Evolutionary conservation across 2,888 invertebrate species (phyloP), one percentile per base, ranked within the genome.

Genomic region (Epicampocera succincta): DNA sequence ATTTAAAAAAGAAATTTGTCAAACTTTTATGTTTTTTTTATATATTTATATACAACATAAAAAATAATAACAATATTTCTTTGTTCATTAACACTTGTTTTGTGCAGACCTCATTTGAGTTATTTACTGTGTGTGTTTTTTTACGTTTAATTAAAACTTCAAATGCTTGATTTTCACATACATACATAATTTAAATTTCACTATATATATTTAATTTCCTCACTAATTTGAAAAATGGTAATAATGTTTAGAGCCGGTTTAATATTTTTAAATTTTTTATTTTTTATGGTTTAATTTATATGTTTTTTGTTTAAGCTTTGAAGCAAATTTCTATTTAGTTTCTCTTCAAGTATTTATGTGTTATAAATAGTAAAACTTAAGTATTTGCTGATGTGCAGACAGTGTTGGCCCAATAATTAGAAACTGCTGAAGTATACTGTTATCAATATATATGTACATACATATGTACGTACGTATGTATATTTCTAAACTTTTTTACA

Each of bases 121-220:
- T 33, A 33, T 33, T 33, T 33, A 8, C 33, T 33, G 33, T 1
- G 1, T 3, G 5, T 8, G 3, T 5, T 33, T 33, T 33, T 33
- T 33, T 33, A 12, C 11, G 3, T 69, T 48, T 21, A 19, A 46
- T 58, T 69, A 13, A 48, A 40, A 60, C 17, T 71, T 38, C 15
- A 12, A 40, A 58, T 38, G 12, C 40, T 48, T 25, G 54, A 44
- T 63, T 73, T 63, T 73, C 73, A n/a, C n/a, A n/a, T n/a, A n/a
- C n/a, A n/a, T n/a, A 46, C 63, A 73, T 50, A 52, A 72, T 40
- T 72, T 72, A 15, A 72, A 19, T 46, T 46, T 50, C 42, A 52
- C 29, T 42, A 50, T 50, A 61, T 42, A 50, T 50, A 61, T 11
- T 63, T 54, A 33, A 38, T 54, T 73, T 73, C 44, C 46, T 29